A percentile compares a stretch with the other conserved stretches of the same genome.
Conservation (phyloP, 2,888 invertebrate species). For the Bombylius discolor region DNA sequence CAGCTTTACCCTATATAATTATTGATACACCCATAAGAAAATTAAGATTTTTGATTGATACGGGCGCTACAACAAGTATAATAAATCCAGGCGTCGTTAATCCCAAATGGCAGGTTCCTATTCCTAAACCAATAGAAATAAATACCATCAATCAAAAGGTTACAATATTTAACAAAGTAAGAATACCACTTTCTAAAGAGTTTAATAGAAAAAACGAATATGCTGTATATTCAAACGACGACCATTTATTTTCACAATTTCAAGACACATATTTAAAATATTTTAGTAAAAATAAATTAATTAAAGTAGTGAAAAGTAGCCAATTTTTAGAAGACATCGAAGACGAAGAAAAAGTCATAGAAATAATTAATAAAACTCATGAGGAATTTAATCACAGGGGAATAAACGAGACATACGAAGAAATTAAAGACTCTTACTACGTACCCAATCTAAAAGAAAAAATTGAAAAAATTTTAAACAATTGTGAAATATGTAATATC, state of each 20-base stretch:
- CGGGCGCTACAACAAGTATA: neutral
- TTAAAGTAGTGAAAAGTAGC: constrained; percentile 3
- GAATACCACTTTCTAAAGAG: too few species aligned
- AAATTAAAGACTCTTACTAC: constrained; percentile 8
- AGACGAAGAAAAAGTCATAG: constrained; percentile 4
- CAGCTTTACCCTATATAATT: neutral
- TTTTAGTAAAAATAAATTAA: neutral
- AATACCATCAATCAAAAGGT: too few species aligned
- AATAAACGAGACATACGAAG: constrained; percentile 4
- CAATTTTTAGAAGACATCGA: constrained; percentile 5
- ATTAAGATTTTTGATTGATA: constrained; percentile 1
- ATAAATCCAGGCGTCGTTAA: neutral
- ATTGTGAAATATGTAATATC: too few species aligned
- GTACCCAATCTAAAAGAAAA: constrained; percentile 34
- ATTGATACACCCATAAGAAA: neutral
- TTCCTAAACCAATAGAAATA: too few species aligned
- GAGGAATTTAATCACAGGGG: constrained; percentile 6
- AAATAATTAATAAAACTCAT: neutral
- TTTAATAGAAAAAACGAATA: too few species aligned
- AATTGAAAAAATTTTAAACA: constrained; percentile 39
- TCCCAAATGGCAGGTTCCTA: neutral
- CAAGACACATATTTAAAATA: constrained; percentile 6
- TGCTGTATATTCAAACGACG: constrained; percentile 4
- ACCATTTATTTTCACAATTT: constrained; percentile 3
- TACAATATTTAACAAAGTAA: too few species aligned